Evolutionary conservation across 1,140 invertebrate genomes (phyloP), one percentile per base, ranked within the genome.

Genomic region (Orius insidiosus): DNA sequence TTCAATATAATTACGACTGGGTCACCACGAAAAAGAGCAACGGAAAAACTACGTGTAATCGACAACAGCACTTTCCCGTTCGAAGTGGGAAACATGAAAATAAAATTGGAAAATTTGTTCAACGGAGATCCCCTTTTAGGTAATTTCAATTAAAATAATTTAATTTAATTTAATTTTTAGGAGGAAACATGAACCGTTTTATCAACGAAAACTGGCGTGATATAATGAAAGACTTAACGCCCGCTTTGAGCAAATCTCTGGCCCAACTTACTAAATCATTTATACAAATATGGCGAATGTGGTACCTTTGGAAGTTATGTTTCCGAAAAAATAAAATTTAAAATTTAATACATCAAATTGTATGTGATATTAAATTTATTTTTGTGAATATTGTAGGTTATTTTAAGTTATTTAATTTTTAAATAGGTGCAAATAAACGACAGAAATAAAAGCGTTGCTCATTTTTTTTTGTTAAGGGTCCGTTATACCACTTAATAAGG

Each of bases 71-170:
- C 49, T 7, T 45, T 59, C 8, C 46, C 45, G 9, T 53, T 56
- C 31, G 50, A 54, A 6, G 51, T 77, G 15, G 69, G 68, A 10
- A 65, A 68, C 32, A 68, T 73, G 3, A 67, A 64, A 43, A 63
- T 79, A 18, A 61, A 72, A 52, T 57, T 80, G 3, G 71, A 70
- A 19, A 78, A 78, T 57, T 61, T 80, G n/a, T 78, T 80, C 54
- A 72, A 74, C 47, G 75, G 75, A 5, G 58, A 60, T 40, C 52
- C 48, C 40, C 48, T 60, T 2, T 44, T 60, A 37, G 56, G 58
- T 60, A 52, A 55, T 32, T 53, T 14, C n/a, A 47, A 10, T 35
- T 3, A 30, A 30, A 44, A 3, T 3, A 44, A 34, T 46, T 34
- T 35, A n/a, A n/a, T n/a, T n/a, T n/a, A n/a, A 6, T 46, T 14